phyloP scores from a whole-genome alignment of 2,113 vertebrate genomes.

The Spilogale gracilis region DNA sequence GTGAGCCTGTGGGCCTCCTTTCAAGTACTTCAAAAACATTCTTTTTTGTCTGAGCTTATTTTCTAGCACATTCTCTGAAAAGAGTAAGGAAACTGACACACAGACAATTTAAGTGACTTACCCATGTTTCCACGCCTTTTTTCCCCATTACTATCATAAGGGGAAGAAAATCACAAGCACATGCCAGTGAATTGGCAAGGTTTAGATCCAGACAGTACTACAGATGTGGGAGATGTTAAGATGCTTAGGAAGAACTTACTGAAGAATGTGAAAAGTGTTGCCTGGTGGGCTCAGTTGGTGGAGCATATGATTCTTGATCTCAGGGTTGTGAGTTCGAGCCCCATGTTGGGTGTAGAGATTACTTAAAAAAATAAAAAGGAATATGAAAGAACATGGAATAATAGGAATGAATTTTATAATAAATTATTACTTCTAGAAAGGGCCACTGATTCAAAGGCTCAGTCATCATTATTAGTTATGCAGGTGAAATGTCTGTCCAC shows the following conservation, averaged over 20 bases:
- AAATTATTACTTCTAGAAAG: background rate
- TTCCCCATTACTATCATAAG: conserved; percentile 36
- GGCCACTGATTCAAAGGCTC: background rate
- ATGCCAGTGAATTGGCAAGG: conserved; percentile 58
- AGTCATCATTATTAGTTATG: conserved; percentile 65
- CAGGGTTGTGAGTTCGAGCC: background rate
- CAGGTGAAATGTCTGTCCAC: conserved; percentile 17
- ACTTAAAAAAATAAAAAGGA: background rate
- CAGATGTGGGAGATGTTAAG: background rate
- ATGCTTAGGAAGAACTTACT: conserved; percentile 71
- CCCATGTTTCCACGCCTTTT: background rate
- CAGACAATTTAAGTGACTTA: background rate
- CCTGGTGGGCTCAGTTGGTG: background rate
- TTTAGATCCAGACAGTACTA: background rate
- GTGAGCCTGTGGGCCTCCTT: background rate
- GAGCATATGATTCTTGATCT: background rate
- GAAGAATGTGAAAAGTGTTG: conserved; percentile 71
- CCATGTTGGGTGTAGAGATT: background rate
- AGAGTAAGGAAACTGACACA: background rate
- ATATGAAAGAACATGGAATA: conserved; percentile 71
- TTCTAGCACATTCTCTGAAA: background rate
- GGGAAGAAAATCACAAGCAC: background rate
- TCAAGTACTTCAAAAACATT: background rate
- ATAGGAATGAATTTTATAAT: conserved; percentile 79
- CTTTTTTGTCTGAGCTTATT: background rate